These are phyloP conservation scores for Paedocypris sp. DNA, from an alignment of 2,113 vertebrate species.

Conservation along the genomic window DNA sequence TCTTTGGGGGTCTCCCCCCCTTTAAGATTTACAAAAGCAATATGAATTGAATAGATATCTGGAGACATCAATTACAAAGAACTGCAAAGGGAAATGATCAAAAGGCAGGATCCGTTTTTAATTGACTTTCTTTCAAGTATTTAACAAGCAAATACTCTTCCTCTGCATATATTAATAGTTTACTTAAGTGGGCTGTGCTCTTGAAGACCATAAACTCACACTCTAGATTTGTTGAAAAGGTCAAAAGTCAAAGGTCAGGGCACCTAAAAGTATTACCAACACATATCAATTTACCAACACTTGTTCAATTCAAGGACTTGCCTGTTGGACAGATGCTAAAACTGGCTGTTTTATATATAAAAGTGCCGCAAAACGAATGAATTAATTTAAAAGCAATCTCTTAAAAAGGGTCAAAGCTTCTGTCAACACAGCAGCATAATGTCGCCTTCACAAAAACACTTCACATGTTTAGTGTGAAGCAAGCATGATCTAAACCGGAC, in stretches of 20 bases:
- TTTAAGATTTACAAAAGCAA: too few relatives aligned
- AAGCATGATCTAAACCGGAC: background rate
- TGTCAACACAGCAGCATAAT: constrained; percentile 4
- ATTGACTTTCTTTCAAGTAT: constrained; percentile 15
- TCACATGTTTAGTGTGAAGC: constrained; percentile 9
- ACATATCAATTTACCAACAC: background rate
- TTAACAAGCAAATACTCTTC: too few relatives aligned
- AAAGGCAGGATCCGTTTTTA: constrained; percentile 7
- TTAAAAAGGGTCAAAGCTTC: constrained; percentile 11
- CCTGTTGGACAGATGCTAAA: constrained; percentile 1
- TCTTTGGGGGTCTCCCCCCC: constrained; percentile 10
- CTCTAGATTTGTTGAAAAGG: background rate
- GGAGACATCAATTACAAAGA: background rate
- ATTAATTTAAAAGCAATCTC: constrained; percentile 24
- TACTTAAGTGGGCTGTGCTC: background rate
- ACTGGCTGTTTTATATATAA: background rate
- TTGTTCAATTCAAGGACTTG: background rate
- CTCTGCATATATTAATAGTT: too few relatives aligned
- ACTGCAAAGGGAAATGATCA: background rate
- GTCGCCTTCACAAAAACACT: background rate
- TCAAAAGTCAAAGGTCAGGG: constrained; percentile 19
- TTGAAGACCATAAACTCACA: background rate
- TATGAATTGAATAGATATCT: too few relatives aligned
- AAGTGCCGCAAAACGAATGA: constrained; percentile 5
- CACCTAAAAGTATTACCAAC: background rate